phyloP scores from a whole-genome alignment of 2,113 vertebrate genomes.

The Chaetorhynchus papuensis region DNA sequence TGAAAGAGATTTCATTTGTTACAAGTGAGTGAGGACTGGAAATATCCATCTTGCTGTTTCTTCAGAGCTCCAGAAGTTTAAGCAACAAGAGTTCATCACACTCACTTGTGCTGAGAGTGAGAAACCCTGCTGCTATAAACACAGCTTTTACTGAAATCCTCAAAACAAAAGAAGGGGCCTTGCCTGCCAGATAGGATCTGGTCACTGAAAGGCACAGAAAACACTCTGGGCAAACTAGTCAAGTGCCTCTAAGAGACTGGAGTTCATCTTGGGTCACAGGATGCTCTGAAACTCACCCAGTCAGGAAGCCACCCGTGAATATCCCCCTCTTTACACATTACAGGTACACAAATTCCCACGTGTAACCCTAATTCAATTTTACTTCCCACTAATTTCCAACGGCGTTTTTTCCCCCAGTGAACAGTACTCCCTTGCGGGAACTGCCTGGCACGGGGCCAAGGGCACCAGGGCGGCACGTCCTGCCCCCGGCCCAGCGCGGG shows the following conservation, averaged over 20 bases:
- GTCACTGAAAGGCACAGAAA: neutral
- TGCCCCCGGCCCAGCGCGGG: neutral
- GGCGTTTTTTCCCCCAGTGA: neutral
- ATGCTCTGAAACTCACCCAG: conserved; percentile 2
- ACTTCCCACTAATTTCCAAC: neutral
- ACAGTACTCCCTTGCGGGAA: accelerated
- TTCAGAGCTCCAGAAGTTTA: neutral
- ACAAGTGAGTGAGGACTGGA: neutral
- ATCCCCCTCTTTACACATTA: neutral
- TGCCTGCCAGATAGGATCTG: neutral
- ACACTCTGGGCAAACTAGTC: no score
- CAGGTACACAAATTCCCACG: neutral
- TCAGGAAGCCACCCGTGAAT: neutral
- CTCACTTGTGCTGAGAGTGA: accelerated
- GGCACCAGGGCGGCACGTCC: neutral
- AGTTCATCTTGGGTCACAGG: neutral
- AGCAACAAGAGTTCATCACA: neutral
- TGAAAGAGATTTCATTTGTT: neutral
- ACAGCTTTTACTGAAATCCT: neutral
- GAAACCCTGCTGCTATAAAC: neutral
- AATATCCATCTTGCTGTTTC: neutral
- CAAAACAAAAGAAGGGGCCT: neutral
- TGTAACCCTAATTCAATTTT: conserved; percentile 8
- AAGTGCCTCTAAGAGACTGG: accelerated
- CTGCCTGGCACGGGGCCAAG: neutral